phyloP scores from a whole-genome alignment of 2,888 invertebrate genomes.

The Rosalia funebris region DNA sequence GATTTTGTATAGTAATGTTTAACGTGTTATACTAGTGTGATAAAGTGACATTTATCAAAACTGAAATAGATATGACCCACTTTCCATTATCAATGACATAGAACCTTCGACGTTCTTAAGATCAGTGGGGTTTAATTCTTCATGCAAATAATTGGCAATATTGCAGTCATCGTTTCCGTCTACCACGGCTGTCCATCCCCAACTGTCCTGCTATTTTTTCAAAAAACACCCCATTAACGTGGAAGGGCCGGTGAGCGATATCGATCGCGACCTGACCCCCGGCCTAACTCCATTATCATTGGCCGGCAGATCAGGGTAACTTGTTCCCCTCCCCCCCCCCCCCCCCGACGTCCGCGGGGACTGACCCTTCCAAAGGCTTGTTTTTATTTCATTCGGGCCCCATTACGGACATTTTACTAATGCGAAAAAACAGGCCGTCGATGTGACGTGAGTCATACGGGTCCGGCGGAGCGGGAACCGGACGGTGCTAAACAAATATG shows the following conservation, averaged over 20 bases:
- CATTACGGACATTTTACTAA: conserved; percentile 35
- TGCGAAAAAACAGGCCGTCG: conserved; percentile 32
- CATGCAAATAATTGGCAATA: no score
- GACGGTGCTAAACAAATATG: conserved; percentile 41
- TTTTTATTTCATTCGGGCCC: conserved; percentile 35
- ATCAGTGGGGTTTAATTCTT: no score
- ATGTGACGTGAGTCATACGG: conserved; percentile 11
- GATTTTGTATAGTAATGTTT: no score
- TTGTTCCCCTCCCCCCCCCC: conserved; percentile 47
- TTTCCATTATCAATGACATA: no score
- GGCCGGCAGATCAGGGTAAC: conserved; percentile 44
- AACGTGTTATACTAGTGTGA: no score
- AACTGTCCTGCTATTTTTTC: neutral
- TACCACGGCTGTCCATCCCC: neutral
- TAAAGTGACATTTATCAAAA: no score
- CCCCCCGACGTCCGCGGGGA: conserved; percentile 51
- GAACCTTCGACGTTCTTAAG: no score
- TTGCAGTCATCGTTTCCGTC: neutral
- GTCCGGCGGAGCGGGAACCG: conserved; percentile 3
- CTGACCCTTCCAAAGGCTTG: conserved; percentile 49
- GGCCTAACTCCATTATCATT: conserved; percentile 44
- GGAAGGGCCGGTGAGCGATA: conserved; percentile 26
- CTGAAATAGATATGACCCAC: no score
- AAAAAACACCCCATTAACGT: neutral
- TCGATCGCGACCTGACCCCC: conserved; percentile 47